Percentiles rank a stretch among this genome's conserved stretches.
Evolutionary conservation across 2,797 vertebrate genomes (phyloP).

Genomic region (Lutjanus campechanus): DNA sequence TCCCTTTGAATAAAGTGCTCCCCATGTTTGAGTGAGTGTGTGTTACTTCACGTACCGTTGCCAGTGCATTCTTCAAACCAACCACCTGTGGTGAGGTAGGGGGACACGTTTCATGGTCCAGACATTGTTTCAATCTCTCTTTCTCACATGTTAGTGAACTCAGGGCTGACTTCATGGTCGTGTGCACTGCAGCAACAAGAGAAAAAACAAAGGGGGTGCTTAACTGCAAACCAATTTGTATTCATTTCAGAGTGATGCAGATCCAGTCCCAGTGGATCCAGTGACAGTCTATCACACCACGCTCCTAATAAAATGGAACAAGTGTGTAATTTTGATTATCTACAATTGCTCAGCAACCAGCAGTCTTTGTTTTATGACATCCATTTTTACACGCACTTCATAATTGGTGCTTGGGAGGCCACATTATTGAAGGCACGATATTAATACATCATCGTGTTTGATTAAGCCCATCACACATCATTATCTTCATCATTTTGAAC

Average conservation of each 20-base stretch:
- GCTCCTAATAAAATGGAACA: conserved; percentile 13
- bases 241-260: conserved; percentile 6
- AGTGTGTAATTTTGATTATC: conserved; percentile 20
- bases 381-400: conserved; percentile 14
- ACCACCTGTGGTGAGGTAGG: conserved; percentile 91
- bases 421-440: conserved; percentile 3
- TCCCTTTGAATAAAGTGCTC: too few species aligned
- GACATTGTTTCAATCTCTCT: conserved; percentile 91
- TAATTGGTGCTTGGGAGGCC: conserved; percentile 13
- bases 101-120: conserved; percentile 88
- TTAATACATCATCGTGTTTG: neutral
- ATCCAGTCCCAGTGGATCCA: neutral
- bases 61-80: conserved; percentile 90
- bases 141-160: conserved; percentile 90
- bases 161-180: conserved; percentile 92
- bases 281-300: neutral
- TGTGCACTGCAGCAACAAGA: conserved; percentile 88
- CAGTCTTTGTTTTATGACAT: conserved; percentile 19
- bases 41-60: conserved; percentile 86
- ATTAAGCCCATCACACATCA: conserved; percentile 20
- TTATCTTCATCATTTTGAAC: conserved; percentile 17
- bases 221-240: neutral
- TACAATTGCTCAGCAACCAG: neutral
- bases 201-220: conserved; percentile 13
- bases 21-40: conserved; percentile 8